Percentiles rank a stretch among this genome's conserved stretches.
These are phyloP conservation scores for Thunnus thynnus DNA, from an alignment of 2,113 vertebrate genomes.

Conservation along the genomic window DNA sequence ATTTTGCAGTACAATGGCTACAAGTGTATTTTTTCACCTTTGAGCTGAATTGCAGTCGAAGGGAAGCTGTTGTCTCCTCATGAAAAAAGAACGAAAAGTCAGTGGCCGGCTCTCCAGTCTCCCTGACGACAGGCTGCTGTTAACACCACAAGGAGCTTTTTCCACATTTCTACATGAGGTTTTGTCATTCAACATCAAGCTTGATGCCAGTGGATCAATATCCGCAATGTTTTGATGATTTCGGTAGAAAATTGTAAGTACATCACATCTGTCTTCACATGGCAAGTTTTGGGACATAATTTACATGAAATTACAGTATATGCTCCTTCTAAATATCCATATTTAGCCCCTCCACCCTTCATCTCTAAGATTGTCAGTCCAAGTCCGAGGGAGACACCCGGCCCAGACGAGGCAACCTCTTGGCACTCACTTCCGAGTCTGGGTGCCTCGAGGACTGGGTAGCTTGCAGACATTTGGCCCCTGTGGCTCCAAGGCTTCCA, in stretches of 20 bases:
- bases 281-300: constrained; percentile 21
- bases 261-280: constrained; percentile 42
- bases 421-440: constrained; percentile 46
- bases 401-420: constrained; percentile 42
- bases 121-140: constrained; percentile 44
- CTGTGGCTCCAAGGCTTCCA: constrained; percentile 63
- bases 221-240: constrained; percentile 29
- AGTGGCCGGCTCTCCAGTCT: constrained; percentile 14
- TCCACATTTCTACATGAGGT: constrained; percentile 37
- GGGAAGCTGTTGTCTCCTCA: constrained; percentile 9
- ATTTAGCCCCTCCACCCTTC: constrained; percentile 41
- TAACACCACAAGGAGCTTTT: constrained; percentile 37
- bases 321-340: constrained; percentile 35
- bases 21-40: background rate
- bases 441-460: constrained; percentile 69
- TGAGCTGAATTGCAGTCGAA: background rate
- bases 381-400: constrained; percentile 40
- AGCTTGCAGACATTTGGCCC: constrained; percentile 72
- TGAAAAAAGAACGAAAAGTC: constrained; percentile 21
- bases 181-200: constrained; percentile 22
- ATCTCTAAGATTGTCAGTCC: constrained; percentile 30
- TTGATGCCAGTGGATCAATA: constrained; percentile 30
- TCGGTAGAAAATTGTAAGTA: constrained; percentile 11
- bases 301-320: constrained; percentile 54
- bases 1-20: background rate